Conservation (phyloP, 2,113 vertebrate genomes). For the Pristiophorus japonicus region DNA sequence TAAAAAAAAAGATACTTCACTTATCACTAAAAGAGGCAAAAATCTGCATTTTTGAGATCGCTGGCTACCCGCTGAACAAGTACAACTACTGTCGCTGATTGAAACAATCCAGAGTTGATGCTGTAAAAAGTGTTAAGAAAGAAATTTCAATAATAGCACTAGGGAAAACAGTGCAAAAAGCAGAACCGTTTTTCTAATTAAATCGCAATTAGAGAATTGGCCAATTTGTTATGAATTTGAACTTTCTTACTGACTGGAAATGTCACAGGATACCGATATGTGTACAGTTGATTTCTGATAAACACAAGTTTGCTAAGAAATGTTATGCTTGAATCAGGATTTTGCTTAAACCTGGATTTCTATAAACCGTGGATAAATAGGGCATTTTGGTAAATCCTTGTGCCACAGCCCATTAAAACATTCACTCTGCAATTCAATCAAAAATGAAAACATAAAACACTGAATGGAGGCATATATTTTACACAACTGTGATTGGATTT, state of each 20-base stretch:
- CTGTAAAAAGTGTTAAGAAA: not conserved
- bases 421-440: conserved; percentile 26
- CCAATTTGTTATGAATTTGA: not conserved
- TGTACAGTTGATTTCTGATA: conserved; percentile 24
- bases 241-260: not conserved
- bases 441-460: conserved; percentile 7
- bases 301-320: conserved; percentile 12
- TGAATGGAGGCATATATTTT: conserved; percentile 17
- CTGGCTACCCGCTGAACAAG: not conserved
- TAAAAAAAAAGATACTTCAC: not conserved
- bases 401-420: conserved; percentile 32
- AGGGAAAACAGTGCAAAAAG: not conserved
- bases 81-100: not conserved
- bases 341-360: conserved; percentile 22
- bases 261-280: not conserved
- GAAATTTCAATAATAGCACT: no score
- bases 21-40: not conserved
- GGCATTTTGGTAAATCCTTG: conserved; percentile 24
- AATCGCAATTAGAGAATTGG: not conserved
- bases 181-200: not conserved
- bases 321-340: conserved; percentile 32
- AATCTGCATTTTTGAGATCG: not conserved
- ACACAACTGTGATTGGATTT: conserved; percentile 13
- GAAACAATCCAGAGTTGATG: not conserved
- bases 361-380: not conserved